Base-by-base conservation (phyloP, 2,113 vertebrate species). In the Calonectris borealis region DNA sequence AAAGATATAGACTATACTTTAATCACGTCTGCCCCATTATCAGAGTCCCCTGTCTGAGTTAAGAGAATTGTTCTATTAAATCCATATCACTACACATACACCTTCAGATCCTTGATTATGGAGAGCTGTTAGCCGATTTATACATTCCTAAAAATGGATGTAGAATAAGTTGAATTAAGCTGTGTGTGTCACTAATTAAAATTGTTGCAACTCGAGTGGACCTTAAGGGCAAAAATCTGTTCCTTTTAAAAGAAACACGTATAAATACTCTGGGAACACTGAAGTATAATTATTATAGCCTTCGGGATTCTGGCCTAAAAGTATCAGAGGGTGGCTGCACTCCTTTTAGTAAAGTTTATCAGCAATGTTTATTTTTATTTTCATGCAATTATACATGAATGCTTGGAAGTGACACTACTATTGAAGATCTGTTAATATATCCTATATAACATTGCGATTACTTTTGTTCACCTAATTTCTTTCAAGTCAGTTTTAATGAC, bases 161-260 rank as follows among this genome's bases (percentile, higher is more conserved):
- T 31, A 69, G 93, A 94, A 49, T 76, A 76, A 90, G 84, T 8
- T 79, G 93, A 88, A 83, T 86, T 96, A 83, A 96, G 86, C 82
- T 77, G 8, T 78, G 75, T 65, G 48, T 95, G 85, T 62, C 68
- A 88, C 90, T 97, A 96, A 97, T 96, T 97, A 96, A 96, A 95
- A 86, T 84, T 71, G 65, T 25, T 94, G 93, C 49, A 72, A 86
- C 72, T 94, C 29, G 65, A 94, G 52, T 54, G 83, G 88, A 24
- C 81, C 92, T 97, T 72, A 70, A 83, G 89, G 94, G 86, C 71
- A 95, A 94, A 97, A 96, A 94, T 94, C 86, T 94, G 91, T 92
- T 96, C 94, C 49, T 93, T 94, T 90, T 60, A 26, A 78, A 78
- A 83, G 64, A 57, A 92, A 68, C 79, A 71, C 32, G 48, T 38